These are phyloP conservation scores for Crotalus helleri DNA, from an alignment of 2,113 vertebrate genomes.

Conservation along the genomic window DNA sequence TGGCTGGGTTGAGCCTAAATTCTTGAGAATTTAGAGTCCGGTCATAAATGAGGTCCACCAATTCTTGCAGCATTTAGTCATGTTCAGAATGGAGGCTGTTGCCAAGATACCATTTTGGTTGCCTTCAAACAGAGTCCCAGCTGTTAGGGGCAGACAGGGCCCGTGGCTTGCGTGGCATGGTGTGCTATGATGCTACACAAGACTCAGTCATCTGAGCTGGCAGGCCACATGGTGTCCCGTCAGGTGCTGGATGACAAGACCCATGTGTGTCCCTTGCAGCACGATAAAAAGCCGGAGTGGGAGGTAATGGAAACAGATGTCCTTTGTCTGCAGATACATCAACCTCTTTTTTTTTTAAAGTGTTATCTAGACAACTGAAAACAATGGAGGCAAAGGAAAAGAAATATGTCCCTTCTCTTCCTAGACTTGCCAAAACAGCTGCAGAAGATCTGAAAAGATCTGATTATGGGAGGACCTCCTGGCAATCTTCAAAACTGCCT, in stretches of 20 bases:
- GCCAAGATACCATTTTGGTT: not conserved
- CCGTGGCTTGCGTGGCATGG: not conserved
- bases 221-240: not conserved
- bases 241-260: constrained; percentile 24
- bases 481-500: not conserved
- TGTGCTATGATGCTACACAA: accelerated
- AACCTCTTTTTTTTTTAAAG: accelerated
- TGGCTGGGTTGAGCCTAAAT: not conserved
- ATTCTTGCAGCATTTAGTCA: not conserved
- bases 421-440: constrained; percentile 11
- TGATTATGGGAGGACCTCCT: not conserved
- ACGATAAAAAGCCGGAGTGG: constrained; percentile 28
- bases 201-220: not conserved
- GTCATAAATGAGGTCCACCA: too few species aligned
- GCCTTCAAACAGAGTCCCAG: accelerated
- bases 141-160: not conserved
- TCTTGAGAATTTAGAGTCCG: not conserved
- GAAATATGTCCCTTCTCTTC: not conserved
- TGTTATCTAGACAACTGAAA: constrained; percentile 1
- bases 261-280: not conserved
- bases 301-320: constrained; percentile 27
- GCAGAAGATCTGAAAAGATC: not conserved
- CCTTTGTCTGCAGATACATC: not conserved
- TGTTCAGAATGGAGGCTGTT: not conserved
- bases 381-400: not conserved